Conservation (phyloP, 92 coral and sea anemone genomes). For the Phenganax subtilis region DNA sequence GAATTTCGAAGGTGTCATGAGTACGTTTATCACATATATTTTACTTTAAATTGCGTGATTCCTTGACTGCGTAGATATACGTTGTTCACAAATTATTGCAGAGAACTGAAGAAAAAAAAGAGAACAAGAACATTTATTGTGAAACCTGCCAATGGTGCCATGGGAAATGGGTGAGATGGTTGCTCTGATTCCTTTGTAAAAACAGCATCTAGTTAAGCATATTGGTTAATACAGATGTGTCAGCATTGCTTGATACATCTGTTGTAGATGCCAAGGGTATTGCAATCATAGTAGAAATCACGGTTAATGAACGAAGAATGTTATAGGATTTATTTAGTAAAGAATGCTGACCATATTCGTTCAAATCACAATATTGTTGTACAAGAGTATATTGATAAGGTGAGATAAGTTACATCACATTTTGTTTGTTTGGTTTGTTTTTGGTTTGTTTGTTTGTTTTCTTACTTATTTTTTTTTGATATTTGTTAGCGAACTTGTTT, state of each 20-base stretch:
- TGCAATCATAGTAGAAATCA: neutral
- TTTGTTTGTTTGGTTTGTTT: too few species aligned
- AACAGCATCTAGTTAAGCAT: neutral
- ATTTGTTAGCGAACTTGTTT: neutral
- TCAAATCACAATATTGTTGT: constrained; percentile 87
- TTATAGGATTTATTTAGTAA: constrained; percentile 69
- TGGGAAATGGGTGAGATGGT: constrained; percentile 87
- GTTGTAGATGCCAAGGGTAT: too few species aligned
- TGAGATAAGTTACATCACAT: constrained; percentile 1
- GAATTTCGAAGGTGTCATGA: neutral
- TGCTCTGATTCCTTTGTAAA: neutral
- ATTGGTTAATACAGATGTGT: too few species aligned
- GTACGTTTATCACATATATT: neutral
- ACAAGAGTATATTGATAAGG: constrained; percentile 86
- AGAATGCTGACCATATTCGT: constrained; percentile 82
- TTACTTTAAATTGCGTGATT: neutral
- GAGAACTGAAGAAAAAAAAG: constrained; percentile 86
- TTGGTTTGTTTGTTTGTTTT: neutral
- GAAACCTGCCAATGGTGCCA: constrained; percentile 96
- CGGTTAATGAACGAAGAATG: neutral
- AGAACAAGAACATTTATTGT: constrained; percentile 73
- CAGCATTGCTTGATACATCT: too few species aligned
- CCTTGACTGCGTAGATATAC: constrained; percentile 62
- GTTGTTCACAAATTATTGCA: constrained; percentile 75
- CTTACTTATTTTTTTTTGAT: neutral